Base-by-base conservation (phyloP, 2,113 vertebrate genomes). In the Lipotes vexillifer region DNA sequence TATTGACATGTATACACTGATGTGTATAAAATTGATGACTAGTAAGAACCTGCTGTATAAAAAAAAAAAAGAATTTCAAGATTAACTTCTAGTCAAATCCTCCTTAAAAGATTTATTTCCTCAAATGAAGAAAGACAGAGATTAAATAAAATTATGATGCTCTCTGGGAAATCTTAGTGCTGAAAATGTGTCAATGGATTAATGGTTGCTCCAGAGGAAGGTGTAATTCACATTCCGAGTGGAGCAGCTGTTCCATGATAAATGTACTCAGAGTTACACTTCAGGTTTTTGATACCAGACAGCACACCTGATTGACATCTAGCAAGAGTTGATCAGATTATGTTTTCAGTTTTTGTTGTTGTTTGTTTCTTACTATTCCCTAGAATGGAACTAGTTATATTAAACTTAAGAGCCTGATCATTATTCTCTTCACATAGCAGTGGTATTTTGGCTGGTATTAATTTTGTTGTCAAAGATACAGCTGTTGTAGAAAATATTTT, bases 401-500 rank as follows among this genome's bases (percentile, higher is more conserved):
- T 97, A 98, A 88, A 94, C 95, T 95, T 89, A 96, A 97, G 90
- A 98, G 92, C 95, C 93, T 98, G 98, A 97, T 98, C 97, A 94
- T 98, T 98, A 94, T 65, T 95, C 91, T 82, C 98, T 98, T 78
- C 61, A 85, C 36, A 78, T 36, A 96, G 68, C 96, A 97, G 93
- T 91, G 97, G 93, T 97, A 97, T 98, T 98, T 97, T 0, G 0
- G 89, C 86, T 96, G 96, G 95, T 98, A 98, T 99, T 99, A 99
- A 98, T 98, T 99, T 99, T 99, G 98, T 99, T 99, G 99, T 99
- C 98, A 98, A 97, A 99, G 95, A 98, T 98, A 99, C 99, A 99
- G 99, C 99, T 99, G 99, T 99, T 98, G 94, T 66, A 98, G 97
- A 97, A 98, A 98, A 99, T 98, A 98, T 98, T 98, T 98, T 98